Evolutionary conservation across 2,797 vertebrate genomes (phyloP), one percentile per base, ranked within the genome.

Genomic region (Tauraco hartlaubi): DNA sequence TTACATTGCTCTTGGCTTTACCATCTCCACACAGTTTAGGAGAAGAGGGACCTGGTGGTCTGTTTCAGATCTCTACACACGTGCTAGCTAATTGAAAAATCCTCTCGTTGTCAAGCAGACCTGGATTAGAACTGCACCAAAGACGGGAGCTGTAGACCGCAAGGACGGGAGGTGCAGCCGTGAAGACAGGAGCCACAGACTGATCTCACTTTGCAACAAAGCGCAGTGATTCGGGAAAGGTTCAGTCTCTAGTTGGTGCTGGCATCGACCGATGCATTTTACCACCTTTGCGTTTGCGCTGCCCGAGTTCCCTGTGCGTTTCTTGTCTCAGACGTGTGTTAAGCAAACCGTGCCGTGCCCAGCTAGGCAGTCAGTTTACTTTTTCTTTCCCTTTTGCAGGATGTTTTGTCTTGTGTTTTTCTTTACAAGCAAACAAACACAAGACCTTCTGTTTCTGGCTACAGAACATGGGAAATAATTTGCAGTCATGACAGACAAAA

Each of bases 1-100:
- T 6, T 4, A 16, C 33, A 12, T 31, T 12, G 3, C 29, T 5
- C 49, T 29, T 41, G 37, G 20, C 33, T 66, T 85, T 46, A 39
- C 20, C 12, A 4, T 29, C 23, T 39, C 51, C 1, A 0, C 12
- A 1, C 3, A 2, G 7, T 7, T 33, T 5, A 25, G 51, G 37
- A 29, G 41, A 56, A 28, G 44, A 37, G 33, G 37, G 63, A 44
- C 25, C 28, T 14, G 43, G 18, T 7, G 29, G 20, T 15, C 41
- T 2, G 2, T 28, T 35, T 52, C 56, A 43, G 17, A 14, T 20
- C 58, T 35, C 56, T 18, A 22, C 58, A 12, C 22, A 11, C 29
- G 0, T 14, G 12, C 29, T 15, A 13, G 44, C 29, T 35, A 0
- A 12, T 29, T 68, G 21, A 51, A n/a, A 11, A 52, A 17, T 17